Percentiles rank a stretch among this genome's conserved stretches.
Evolutionary conservation across 2,797 vertebrate genomes (phyloP).

Genomic region (Acanthopagrus latus): DNA sequence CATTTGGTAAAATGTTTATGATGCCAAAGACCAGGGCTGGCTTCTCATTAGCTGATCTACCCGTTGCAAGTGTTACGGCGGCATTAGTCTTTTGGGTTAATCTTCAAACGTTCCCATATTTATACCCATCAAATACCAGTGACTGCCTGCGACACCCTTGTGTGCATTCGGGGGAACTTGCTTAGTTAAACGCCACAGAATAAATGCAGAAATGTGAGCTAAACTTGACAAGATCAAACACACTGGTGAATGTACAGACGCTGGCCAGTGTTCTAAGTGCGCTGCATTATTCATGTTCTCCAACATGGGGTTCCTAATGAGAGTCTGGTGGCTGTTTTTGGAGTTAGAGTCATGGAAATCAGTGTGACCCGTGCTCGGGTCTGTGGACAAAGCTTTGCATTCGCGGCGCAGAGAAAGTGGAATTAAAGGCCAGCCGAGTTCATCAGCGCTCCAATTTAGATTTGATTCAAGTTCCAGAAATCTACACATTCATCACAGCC

Average conservation of each 20-base stretch:
- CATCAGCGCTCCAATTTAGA: conserved; percentile 50
- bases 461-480: conserved; percentile 52
- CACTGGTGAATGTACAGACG: conserved; percentile 84
- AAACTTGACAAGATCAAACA: conserved; percentile 89
- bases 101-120: conserved; percentile 88
- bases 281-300: conserved; percentile 88
- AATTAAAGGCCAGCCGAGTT: conserved; percentile 64
- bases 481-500: conserved; percentile 43
- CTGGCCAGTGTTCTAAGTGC: conserved; percentile 86
- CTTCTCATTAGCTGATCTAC: conserved; percentile 87
- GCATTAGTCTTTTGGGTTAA: conserved; percentile 85
- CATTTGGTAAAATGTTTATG: conserved; percentile 87
- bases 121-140: conserved; percentile 85
- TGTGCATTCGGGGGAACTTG: conserved; percentile 82
- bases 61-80: conserved; percentile 79
- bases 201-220: conserved; percentile 85
- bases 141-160: conserved; percentile 81
- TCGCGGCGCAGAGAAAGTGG: conserved; percentile 49
- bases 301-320: conserved; percentile 87
- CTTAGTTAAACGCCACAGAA: conserved; percentile 84
- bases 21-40: conserved; percentile 86
- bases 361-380: conserved; percentile 76
- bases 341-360: conserved; percentile 77
- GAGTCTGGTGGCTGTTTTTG: conserved; percentile 86
- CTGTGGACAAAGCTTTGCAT: conserved; percentile 68